Conservation (phyloP, 2,113 vertebrate genomes). For the Ptychochromis oligacanthus region DNA sequence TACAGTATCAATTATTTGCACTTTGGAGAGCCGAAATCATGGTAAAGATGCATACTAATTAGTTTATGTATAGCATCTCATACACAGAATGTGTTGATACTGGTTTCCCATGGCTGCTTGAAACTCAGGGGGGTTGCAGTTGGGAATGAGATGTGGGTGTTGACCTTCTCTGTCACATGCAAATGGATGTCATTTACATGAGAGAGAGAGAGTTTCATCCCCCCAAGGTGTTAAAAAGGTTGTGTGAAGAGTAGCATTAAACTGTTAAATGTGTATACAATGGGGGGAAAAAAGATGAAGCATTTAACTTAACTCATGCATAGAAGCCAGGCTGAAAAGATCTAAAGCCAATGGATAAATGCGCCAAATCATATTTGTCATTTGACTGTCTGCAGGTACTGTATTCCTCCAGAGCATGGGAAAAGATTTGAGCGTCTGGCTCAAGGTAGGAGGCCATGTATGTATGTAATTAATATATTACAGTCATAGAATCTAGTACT, state of each 20-base stretch:
- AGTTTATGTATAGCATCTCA: too few species aligned
- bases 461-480: neutral
- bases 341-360: neutral
- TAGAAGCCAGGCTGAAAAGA: neutral
- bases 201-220: neutral
- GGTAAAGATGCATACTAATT: conserved; percentile 78
- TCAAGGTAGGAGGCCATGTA: conserved; percentile 83
- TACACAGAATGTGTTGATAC: neutral
- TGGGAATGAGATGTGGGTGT: neutral
- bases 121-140: neutral
- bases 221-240: neutral
- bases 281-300: neutral
- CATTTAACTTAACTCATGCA: neutral
- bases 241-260: neutral
- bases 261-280: neutral
- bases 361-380: neutral
- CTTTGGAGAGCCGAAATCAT: conserved; percentile 97
- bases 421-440: conserved; percentile 95
- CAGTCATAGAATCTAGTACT: neutral
- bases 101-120: neutral
- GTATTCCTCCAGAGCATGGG: conserved; percentile 94
- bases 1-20: conserved; percentile 99
- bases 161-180: neutral
- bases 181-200: neutral
- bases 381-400: conserved; percentile 84